These are phyloP conservation scores for Cyclina sinensis DNA, from an alignment of 1,140 invertebrate species.

Conservation along the genomic window DNA sequence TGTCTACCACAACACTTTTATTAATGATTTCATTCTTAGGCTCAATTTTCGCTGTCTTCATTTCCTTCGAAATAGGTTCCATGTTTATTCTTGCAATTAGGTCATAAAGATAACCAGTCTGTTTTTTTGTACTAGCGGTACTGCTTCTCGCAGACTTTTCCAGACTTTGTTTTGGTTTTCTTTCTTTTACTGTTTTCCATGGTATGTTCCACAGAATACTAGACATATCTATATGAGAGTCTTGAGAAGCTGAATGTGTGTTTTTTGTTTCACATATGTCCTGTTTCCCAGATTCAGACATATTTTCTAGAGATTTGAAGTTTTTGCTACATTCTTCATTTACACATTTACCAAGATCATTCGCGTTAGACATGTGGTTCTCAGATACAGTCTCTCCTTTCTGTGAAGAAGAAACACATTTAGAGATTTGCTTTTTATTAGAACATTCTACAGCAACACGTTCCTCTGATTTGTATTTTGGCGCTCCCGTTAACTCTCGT, in stretches of 20 bases:
- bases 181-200: background rate
- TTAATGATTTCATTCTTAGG: background rate
- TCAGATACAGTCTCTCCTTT: too few species aligned
- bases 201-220: slow-evolving; percentile 7
- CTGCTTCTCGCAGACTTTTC: background rate
- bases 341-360: too few species aligned
- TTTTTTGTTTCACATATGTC: too few species aligned
- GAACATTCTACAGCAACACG: background rate
- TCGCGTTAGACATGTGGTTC: too few species aligned
- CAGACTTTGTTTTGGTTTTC: background rate
- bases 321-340: too few species aligned
- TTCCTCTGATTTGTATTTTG: background rate
- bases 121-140: background rate
- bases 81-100: slow-evolving; percentile 18
- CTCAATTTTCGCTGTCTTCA: background rate
- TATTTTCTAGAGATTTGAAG: too few species aligned
- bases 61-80: background rate
- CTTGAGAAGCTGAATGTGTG: background rate
- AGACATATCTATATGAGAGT: background rate
- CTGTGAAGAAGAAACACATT: too few species aligned
- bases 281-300: too few species aligned
- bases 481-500: background rate
- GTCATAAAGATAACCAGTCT: background rate
- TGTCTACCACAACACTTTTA: background rate
- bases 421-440: background rate